Conservation (phyloP, 2,888 invertebrate genomes). For the Andricus quercusramuli region DNA sequence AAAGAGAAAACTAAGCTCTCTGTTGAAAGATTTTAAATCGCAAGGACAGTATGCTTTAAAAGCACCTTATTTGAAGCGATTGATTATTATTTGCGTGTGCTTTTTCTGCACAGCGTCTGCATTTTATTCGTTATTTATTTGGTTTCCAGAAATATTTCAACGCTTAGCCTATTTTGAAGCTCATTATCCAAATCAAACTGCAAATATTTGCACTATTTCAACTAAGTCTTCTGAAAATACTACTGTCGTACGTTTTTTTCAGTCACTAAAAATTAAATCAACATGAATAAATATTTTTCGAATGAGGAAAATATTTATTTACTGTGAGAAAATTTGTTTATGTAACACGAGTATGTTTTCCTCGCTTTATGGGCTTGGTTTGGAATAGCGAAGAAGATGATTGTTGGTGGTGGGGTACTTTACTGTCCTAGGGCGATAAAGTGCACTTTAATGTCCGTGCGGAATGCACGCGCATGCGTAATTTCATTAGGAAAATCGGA, state of each 20-base stretch:
- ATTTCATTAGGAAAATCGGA: no score
- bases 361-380: no score
- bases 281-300: no score
- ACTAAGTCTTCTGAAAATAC: neutral
- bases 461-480: no score
- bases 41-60: constrained; percentile 83
- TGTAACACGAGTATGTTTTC: no score
- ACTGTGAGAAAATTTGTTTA: no score
- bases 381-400: no score
- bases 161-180: constrained; percentile 87
- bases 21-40: constrained; percentile 78
- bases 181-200: constrained; percentile 83
- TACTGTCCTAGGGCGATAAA: no score
- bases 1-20: neutral
- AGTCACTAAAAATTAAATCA: no score
- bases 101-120: constrained; percentile 90
- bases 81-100: constrained; percentile 86
- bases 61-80: constrained; percentile 86
- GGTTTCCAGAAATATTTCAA: constrained; percentile 91
- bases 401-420: no score
- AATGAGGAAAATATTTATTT: no score
- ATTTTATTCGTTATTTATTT: constrained; percentile 93
- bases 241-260: neutral
- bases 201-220: constrained; percentile 88
- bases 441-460: no score